A percentile compares a stretch with the other conserved stretches of the same genome.
These are phyloP conservation scores for Lophius piscatorius DNA, from an alignment of 2,113 vertebrate species.

Conservation along the genomic window DNA sequence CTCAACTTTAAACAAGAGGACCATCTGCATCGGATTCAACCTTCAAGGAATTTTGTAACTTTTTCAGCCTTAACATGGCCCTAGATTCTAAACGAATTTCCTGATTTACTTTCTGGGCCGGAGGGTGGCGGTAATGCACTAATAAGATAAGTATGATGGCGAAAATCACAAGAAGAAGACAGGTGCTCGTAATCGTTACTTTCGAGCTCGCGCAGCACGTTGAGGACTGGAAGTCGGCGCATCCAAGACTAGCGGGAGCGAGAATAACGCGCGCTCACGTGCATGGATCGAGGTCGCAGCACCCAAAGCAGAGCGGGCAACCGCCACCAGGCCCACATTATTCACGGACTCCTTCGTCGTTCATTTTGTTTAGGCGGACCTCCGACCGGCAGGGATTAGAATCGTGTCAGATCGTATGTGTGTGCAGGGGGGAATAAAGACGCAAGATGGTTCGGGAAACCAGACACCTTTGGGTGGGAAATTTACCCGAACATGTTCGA, in stretches of 20 bases:
- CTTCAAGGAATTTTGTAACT: too few relatives aligned
- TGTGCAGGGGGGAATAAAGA: conserved; percentile 70
- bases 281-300: conserved; percentile 54
- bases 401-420: conserved; percentile 78
- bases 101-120: too few relatives aligned
- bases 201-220: conserved; percentile 42
- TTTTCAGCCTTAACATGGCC: too few relatives aligned
- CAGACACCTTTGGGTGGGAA: conserved; percentile 99
- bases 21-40: too few relatives aligned
- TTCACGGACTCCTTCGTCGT: conserved; percentile 65
- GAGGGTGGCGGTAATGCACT: too few relatives aligned
- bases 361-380: conserved; percentile 80
- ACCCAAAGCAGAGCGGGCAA: conserved; percentile 63
- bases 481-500: conserved; percentile 98
- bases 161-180: background rate
- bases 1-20: too few relatives aligned
- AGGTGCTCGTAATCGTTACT: background rate
- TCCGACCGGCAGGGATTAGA: conserved; percentile 76
- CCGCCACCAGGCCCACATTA: conserved; percentile 55
- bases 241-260: conserved; percentile 36
- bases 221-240: conserved; percentile 47
- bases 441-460: conserved; percentile 98
- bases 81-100: too few relatives aligned
- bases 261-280: conserved; percentile 41
- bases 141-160: too few relatives aligned